Percentiles rank a stretch among this genome's conserved stretches.
Conservation (phyloP, 2,797 vertebrate genomes). For the Mastacembelus armatus region DNA sequence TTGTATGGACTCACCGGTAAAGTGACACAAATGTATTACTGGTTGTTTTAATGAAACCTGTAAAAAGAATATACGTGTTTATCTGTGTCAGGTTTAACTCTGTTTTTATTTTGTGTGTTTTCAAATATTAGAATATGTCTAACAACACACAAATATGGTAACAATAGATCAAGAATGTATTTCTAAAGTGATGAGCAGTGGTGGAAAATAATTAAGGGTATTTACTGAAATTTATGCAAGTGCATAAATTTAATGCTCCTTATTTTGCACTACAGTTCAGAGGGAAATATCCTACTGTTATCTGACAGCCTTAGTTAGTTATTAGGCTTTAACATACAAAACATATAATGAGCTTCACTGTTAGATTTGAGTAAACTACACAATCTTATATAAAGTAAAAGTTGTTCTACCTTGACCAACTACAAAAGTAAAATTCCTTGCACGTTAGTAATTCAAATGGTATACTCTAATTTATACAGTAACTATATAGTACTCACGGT, state of each 20-base stretch:
- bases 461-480: background rate
- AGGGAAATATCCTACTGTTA: no score
- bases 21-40: constrained; percentile 9
- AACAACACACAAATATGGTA: background rate
- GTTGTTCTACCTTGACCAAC: background rate
- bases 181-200: background rate
- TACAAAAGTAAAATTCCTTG: background rate
- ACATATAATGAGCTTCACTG: background rate
- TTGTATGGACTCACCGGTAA: constrained; percentile 13
- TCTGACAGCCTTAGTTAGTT: no score
- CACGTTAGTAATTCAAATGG: no score
- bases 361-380: no score
- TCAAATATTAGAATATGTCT: no score
- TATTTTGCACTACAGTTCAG: background rate
- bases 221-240: background rate
- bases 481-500: background rate
- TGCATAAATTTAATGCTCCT: background rate
- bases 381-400: background rate
- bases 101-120: no score
- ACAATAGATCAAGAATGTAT: background rate
- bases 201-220: background rate
- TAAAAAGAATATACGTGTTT: constrained; percentile 2
- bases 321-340: no score
- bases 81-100: background rate
- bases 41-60: constrained; percentile 18